Evolutionary conservation across 92 coral and sea anemone genomes (phyloP), one percentile per base, ranked within the genome.

Genomic region (Porites lobata): DNA sequence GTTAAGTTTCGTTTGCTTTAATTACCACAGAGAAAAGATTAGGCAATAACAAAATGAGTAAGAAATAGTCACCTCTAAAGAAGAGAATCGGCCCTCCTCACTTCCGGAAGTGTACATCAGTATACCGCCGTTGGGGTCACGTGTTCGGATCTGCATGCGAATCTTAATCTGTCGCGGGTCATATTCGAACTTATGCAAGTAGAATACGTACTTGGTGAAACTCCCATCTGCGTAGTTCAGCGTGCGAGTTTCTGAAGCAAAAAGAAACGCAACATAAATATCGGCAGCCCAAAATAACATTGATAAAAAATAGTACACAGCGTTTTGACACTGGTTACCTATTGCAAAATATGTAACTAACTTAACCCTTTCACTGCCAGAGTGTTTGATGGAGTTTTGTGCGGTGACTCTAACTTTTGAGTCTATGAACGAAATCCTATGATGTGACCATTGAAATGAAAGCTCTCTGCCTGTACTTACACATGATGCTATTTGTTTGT

Each of bases 41-140:
- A 3, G 47, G 47, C 47, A 38, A 3, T 38, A 3, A 38, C 6
- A 38, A 38, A 38, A 38, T 38, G 4, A 3, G 47, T 38, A 38
- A 38, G 47, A 38, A 38, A 38, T 38, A 2, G 47, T 76, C 79
- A 93, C 99, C 89, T 84, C 81, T 4, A 96, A 88, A 29, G 85
- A 72, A 70, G 91, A 92, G 80, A 69, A 85, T 65, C 92, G 92
- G 29, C 84, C 88, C 51, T 74, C 90, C 43, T 86, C 83, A 57
- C 91, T 92, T 56, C 96, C 96, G 14, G 81, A 78, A 59, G 93
- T 93, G 86, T 75, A 81, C 83, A 96, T 78, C 89, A 96, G 90
- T 17, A 91, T 85, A 26, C 99, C 99, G 1, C 99, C 99, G 73
- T 93, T 92, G 32, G 84, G 50, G 79, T 96, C 99, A 75, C 99